A percentile compares a stretch with the other conserved stretches of the same genome.
Conservation (phyloP, 2,113 vertebrate genomes). For the Rhizomys pruinosus region DNA sequence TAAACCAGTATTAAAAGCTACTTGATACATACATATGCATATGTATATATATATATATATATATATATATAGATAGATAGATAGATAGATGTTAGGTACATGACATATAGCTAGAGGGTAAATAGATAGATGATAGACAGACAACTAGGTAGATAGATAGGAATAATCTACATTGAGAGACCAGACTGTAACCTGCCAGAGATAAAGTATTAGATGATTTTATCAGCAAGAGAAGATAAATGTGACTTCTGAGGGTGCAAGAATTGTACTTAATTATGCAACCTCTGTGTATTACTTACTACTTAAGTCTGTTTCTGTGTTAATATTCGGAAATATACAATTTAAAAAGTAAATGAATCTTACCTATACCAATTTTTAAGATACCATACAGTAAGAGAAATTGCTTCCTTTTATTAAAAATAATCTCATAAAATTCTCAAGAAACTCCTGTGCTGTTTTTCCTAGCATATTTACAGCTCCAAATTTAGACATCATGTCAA, state of each 20-base stretch:
- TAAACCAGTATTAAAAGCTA: neutral
- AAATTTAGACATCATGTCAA: conserved; percentile 32
- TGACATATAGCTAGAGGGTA: neutral
- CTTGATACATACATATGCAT: neutral
- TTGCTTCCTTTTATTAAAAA: conserved; percentile 39
- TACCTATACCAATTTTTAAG: neutral
- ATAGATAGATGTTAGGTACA: neutral
- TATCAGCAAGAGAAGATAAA: neutral
- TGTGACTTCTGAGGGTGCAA: neutral
- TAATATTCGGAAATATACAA: conserved; percentile 10
- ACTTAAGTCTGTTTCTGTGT: neutral
- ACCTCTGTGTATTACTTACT: neutral
- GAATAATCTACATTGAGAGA: neutral
- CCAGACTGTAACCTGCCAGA: neutral
- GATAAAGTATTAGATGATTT: neutral
- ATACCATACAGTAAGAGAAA: neutral
- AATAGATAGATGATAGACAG: fast-evolving
- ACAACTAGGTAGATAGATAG: neutral
- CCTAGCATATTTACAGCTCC: neutral
- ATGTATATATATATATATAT: too few species aligned
- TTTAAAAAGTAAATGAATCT: neutral
- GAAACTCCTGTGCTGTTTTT: conserved; percentile 6
- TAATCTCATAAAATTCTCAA: conserved; percentile 46
- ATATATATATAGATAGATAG: too few species aligned
- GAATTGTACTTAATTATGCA: neutral